Base-by-base conservation (phyloP, 2,797 vertebrate genomes). In the Hafferia zeledoni region DNA sequence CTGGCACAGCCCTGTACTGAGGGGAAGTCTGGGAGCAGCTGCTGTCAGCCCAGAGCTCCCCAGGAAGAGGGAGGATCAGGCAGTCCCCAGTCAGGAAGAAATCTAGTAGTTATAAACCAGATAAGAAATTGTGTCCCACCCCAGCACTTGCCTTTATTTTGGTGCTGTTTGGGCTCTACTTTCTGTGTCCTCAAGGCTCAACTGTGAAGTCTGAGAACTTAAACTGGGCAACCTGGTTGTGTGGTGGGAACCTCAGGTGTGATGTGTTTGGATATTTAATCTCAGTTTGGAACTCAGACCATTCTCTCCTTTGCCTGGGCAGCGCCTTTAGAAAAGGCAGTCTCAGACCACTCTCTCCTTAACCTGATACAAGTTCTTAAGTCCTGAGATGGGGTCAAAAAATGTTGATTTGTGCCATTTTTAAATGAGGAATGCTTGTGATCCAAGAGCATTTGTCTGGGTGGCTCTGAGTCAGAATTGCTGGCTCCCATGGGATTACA, bases 391-490 rank as follows among this genome's bases (percentile, higher is more conserved):
- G 8, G 49, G 24, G 52, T 74, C 8, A 69, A 53, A 69, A 41
- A 50, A 6, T 10, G 22, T 7, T 1, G 0, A 4, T 39, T 59
- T 56, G 25, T 50, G 16, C 27, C 17, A n/a, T 7, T 23, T 64
- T 31, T 2, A 28, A 63, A 56, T 6, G 8, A 69, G 14, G 47
- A 47, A 25, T 3, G 24, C 61, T 35, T 39, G 37, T 50, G 25
- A 63, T 19, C n/a, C 2, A 3, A 23, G 50, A 49, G 33, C 27
- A 43, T 56, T 33, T 53, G 39, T n/a, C 41, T 83, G 14, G 10
- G 4, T 11, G 61, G 25, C 41, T 67, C 18, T 22, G 50, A 37
- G 18, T 18, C 41, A 41, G 50, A 46, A 75, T 69, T 84, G 6
- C 55, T 76, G 52, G 12, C 37, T 76, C 23, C 59, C 13, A 1